Conservation (phyloP, 2,797 vertebrate species). For the Sebastes hubbsi region DNA sequence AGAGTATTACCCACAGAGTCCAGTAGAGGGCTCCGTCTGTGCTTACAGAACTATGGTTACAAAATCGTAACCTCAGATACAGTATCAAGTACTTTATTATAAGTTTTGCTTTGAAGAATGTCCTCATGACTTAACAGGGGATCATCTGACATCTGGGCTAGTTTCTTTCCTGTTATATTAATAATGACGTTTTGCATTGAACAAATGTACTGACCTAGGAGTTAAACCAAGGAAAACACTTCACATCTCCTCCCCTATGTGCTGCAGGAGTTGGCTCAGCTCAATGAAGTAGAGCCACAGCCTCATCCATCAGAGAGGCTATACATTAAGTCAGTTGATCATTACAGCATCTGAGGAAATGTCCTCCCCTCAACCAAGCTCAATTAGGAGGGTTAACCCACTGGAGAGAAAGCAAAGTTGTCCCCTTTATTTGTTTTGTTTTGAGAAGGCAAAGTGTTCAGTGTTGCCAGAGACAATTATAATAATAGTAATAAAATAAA, state of each 20-base stretch:
- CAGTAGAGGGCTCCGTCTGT: not conserved
- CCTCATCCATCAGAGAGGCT: constrained; percentile 75
- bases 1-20: not conserved
- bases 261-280: constrained; percentile 79
- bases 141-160: constrained; percentile 41
- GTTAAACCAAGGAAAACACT: constrained; percentile 68
- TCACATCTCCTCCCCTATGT: constrained; percentile 85
- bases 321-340: constrained; percentile 31
- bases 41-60: not conserved
- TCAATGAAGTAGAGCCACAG: constrained; percentile 82
- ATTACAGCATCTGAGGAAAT: constrained; percentile 50
- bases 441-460: not conserved
- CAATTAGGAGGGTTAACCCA: constrained; percentile 5
- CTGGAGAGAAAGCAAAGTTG: constrained; percentile 18
- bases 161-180: constrained; percentile 59
- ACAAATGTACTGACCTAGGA: constrained; percentile 60
- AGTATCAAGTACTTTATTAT: not conserved
- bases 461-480: not conserved
- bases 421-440: not conserved
- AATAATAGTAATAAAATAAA: not conserved
- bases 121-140: constrained; percentile 30
- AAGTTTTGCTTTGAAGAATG: not conserved
- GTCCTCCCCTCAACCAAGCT: constrained; percentile 14
- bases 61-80: not conserved
- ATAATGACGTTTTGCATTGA: constrained; percentile 53